Evolutionary conservation across 2,113 vertebrate genomes (phyloP), one percentile per base, ranked within the genome.

Genomic region (Pterophyllum scalare): DNA sequence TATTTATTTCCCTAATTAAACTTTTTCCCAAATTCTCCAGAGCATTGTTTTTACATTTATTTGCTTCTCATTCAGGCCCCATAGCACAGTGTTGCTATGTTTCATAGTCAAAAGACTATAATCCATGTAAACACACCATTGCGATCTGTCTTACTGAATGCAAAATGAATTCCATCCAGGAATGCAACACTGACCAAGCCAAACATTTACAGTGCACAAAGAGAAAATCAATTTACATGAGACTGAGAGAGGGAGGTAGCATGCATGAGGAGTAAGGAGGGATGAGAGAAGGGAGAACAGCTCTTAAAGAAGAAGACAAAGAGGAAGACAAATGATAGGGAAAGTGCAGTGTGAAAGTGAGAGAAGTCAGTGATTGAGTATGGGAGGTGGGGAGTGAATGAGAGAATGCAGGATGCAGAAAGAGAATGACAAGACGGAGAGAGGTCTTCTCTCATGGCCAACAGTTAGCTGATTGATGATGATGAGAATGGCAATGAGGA

Each of bases 401-500:
- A 77, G 86, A 87, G 86, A 65, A 89, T 80, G 90, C 86, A 84
- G 77, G 83, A 92, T 86, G 81, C 84, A 91, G 89, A 91, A 85
- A 89, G 77, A 86, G 87, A 92, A 82, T 75, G 90, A 89, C 89
- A 89, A 91, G 88, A 87, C 75, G 74, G 89, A 90, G 90, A 89
- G 87, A 83, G 92, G 65, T 90, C 87, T 84, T 84, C 87, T 87
- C 90, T 90, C 84, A 91, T 89, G 87, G 90, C 86, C 92, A 86
- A 82, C 89, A 87, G 85, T 89, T 81, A 59, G 79, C 88, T 95
- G 92, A 94, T 94, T 90, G 91, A 94, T 95, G 92, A 94, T 93
- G 91, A 93, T 93, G 92, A 94, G 91, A 93, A 90, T 89, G 79
- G 89, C 89, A 92, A 93, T 92, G 88, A 91, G 91, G 86, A 93